Evolutionary conservation across 2,113 vertebrate species (phyloP), one percentile per base, ranked within the genome.

Genomic region (Solea senegalensis): DNA sequence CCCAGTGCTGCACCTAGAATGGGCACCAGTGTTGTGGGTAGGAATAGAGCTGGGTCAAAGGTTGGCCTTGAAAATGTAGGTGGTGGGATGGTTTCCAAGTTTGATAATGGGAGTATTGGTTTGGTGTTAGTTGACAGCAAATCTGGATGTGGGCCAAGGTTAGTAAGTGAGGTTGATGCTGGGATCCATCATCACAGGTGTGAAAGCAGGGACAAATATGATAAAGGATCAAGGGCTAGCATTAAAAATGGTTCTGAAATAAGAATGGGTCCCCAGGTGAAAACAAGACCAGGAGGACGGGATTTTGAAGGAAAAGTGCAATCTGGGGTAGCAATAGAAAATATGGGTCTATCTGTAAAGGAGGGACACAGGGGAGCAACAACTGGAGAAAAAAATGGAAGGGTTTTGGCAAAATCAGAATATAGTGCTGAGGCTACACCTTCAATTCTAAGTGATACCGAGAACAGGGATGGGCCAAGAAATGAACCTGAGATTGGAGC

Each of bases 1-100:
- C 88, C 88, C 3, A 90, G 26, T 16, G 83, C 65, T 58, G 91
- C 89, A 1, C 89, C 91, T 4, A 83, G 91, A 61, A 92, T 92
- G 91, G 91, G 91, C 34, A 89, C 87, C 0, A 56, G 87, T 0
- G 91, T 80, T 9, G 91, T 92, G 15, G 89, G 91, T 9, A 85
- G 91, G 64, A 91, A 82, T 61, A 74, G 91, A 68, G 80, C 84
- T 0, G 89, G 87, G 6, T 92, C 89, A 16, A 91, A 85, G 65
- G 76, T 88, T 1, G 86, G 83, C 6, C 78, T 70, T 10, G 91
- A 91, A 15, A 43, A 44, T 49, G 40, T 63, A 27, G 61, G 81
- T 10, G 87, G 87, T 1, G 74, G 65, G 43, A 74, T 81, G 48
- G 53, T 74, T 28, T 21, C 84, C 9, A 90, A 78, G 48, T 85